Evolutionary conservation across 1,140 invertebrate genomes (phyloP), one percentile per base, ranked within the genome.

Genomic region (Maconellicoccus hirsutus): DNA sequence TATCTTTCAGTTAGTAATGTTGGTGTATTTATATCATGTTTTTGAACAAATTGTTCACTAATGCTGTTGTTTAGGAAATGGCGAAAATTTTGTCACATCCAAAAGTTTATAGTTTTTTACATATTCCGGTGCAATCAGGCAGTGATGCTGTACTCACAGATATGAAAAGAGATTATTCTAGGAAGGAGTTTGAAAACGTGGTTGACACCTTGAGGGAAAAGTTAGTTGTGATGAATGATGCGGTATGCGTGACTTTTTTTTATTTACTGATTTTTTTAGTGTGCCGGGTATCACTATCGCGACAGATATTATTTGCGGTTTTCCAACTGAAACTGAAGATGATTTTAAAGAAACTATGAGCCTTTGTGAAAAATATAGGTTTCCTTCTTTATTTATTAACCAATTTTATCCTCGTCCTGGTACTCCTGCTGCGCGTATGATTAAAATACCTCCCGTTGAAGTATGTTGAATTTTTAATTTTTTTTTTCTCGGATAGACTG

Each of bases 231-330:
- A 33, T 26, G 22, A 6, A 33, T 33, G 29, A 33, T 33, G 3
- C 29, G 3, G 4, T 33, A 12, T 33, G 21, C 7, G 59, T n/a
- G 29, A 19, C 4, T 52, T 66, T 7, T 23, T 22, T 22, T 2
- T 70, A 29, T 70, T 29, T 70, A 1, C 33, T 8, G 22, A 71
- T 73, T 66, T 72, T 63, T 19, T 14, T 73, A 92, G 89, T 75
- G 90, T 96, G 2, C 88, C 89, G 0, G 87, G 87, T 3, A 85
- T 98, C 8, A 98, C 93, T 1, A 94, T 99, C 76, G 96, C 94
- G 0, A 99, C 97, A 0, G 97, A 99, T 79, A 91, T 99, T 38
- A 99, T 99, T 76, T 98, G 96, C 81, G 97, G 96, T 0, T 99
- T 98, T 80, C 97, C 97, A 0, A 97, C 93, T 1, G 97, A 99